Evolutionary conservation across 2,113 vertebrate species (phyloP).

Genomic region (Carollia perspicillata): DNA sequence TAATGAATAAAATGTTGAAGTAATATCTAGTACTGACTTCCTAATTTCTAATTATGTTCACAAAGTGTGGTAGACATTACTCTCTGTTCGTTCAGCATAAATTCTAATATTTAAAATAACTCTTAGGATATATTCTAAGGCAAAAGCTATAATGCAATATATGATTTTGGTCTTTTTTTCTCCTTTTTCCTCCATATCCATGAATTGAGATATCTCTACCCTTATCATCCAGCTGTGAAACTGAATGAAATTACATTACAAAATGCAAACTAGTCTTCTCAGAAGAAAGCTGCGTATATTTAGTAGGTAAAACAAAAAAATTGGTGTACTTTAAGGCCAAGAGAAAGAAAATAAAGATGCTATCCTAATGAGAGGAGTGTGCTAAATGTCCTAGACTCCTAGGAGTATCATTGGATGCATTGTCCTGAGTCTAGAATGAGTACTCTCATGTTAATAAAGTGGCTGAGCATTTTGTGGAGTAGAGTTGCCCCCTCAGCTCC

Average conservation of each 20-base stretch:
- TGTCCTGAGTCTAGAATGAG: not conserved
- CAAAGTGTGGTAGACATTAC: not conserved
- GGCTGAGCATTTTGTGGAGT: not conserved
- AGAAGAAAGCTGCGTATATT: not conserved
- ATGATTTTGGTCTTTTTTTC: not conserved
- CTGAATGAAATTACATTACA: not conserved
- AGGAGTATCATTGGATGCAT: too few species aligned
- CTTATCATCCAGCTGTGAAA: not conserved
- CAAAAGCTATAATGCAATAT: not conserved
- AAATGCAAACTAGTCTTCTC: not conserved
- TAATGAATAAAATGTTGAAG: not conserved
- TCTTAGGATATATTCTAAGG: not conserved
- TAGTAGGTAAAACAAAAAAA: not conserved
- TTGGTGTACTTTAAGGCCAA: rapidly evolving
- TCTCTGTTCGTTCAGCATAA: not conserved
- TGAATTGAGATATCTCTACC: not conserved
- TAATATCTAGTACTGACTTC: not conserved
- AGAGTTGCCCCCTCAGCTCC: not conserved
- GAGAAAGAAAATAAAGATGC: not conserved
- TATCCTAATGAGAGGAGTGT: not conserved
- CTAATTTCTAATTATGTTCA: not conserved
- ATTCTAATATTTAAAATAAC: not conserved
- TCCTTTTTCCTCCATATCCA: not conserved
- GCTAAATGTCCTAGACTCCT: not conserved
- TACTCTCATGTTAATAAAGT: not conserved